A percentile compares a stretch with the other conserved stretches of the same genome.
These are phyloP conservation scores for Drosophila fuyamai DNA, from an alignment of 1,140 invertebrate genomes.

Conservation along the genomic window DNA sequence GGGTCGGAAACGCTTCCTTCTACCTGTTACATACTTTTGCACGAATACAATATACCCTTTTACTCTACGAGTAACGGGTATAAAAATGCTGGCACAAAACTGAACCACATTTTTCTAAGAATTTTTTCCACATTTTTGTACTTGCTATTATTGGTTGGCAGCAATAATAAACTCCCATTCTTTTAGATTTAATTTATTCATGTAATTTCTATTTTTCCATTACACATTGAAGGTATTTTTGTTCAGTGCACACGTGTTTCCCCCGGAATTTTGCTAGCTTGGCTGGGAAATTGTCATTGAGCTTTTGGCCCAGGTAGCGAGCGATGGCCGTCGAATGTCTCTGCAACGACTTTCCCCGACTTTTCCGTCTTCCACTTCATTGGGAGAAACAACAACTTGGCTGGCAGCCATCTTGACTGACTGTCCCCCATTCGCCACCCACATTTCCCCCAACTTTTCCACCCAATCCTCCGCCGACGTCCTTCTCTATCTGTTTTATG, in stretches of 20 bases:
- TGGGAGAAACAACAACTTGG: conserved; percentile 41
- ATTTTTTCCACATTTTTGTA: no score
- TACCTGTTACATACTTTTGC: no score
- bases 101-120: no score
- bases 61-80: no score
- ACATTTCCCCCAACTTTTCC: neutral
- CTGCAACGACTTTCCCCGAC: conserved; percentile 27
- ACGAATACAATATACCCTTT: no score
- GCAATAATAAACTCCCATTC: no score
- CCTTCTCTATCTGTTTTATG: conserved; percentile 59
- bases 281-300: conserved; percentile 52
- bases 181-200: no score
- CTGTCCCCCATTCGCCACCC: conserved; percentile 18
- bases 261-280: neutral
- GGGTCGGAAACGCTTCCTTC: no score
- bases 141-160: no score
- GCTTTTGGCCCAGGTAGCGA: conserved; percentile 51
- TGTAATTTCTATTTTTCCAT: no score
- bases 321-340: conserved; percentile 44
- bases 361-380: conserved; percentile 60
- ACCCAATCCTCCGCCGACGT: conserved; percentile 7
- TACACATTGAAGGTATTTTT: neutral
- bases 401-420: conserved; percentile 76
- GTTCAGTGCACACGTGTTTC: neutral
- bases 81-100: no score